Percentiles rank a stretch among this genome's conserved stretches.
These are phyloP conservation scores for Gallinago paraguaiae DNA, from an alignment of 2,113 vertebrate species.

Conservation along the genomic window DNA sequence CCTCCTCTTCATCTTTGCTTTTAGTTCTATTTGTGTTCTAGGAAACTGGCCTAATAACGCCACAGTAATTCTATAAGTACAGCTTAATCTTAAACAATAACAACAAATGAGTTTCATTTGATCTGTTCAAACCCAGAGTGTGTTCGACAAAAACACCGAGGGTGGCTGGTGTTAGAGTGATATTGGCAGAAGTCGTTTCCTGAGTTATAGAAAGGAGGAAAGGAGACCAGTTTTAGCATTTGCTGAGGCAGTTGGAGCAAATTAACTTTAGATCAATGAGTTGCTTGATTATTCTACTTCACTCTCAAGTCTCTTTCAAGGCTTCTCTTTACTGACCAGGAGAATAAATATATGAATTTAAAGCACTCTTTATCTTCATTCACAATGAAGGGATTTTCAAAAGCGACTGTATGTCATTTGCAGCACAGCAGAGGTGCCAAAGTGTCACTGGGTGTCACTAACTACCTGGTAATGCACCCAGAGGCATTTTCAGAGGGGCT, in stretches of 20 bases:
- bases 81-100: slow-evolving; percentile 76
- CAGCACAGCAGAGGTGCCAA: not conserved
- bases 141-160: slow-evolving; percentile 37
- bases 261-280: slow-evolving; percentile 79
- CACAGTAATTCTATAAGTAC: slow-evolving; percentile 61
- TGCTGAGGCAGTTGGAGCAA: slow-evolving; percentile 63
- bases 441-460: not conserved
- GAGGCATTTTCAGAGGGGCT: not conserved
- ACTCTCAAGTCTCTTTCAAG: slow-evolving; percentile 47
- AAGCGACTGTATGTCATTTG: not conserved
- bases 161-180: slow-evolving; percentile 53
- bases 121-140: slow-evolving; percentile 48
- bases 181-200: slow-evolving; percentile 63
- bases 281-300: slow-evolving; percentile 76
- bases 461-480: not conserved
- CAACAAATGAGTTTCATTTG: slow-evolving; percentile 74
- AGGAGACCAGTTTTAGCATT: slow-evolving; percentile 58
- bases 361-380: slow-evolving; percentile 69
- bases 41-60: slow-evolving; percentile 38
- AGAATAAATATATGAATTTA: slow-evolving; percentile 72
- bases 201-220: slow-evolving; percentile 39
- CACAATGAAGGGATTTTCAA: slow-evolving; percentile 59
- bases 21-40: slow-evolving; percentile 59
- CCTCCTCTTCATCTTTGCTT: not conserved
- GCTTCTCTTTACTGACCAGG: slow-evolving; percentile 68